phyloP scores from a whole-genome alignment of 2,888 invertebrate genomes.

The Suillia variegata region DNA sequence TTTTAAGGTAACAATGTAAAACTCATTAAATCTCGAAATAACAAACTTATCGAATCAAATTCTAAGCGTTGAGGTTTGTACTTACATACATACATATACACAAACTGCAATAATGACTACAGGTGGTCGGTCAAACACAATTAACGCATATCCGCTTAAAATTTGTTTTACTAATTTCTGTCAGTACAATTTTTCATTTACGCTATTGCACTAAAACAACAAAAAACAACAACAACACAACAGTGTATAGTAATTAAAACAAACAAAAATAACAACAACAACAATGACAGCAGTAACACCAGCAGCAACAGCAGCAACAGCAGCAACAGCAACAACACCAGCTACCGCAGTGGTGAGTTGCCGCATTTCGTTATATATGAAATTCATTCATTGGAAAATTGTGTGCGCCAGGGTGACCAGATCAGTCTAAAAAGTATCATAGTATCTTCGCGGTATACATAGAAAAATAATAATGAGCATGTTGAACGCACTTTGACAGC shows the following conservation, averaged over 20 bases:
- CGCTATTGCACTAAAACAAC: not conserved
- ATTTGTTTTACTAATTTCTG: not conserved
- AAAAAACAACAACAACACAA: not conserved
- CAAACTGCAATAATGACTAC: too few relatives aligned
- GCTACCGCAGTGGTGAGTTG: not conserved
- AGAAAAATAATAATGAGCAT: too few relatives aligned
- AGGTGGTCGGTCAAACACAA: conserved; percentile 14
- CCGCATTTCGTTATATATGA: too few relatives aligned
- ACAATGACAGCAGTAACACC: conserved; percentile 14
- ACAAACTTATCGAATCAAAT: too few relatives aligned
- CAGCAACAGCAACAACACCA: conserved; percentile 14
- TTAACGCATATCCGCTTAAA: conserved; percentile 10
- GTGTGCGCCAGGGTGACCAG: not conserved
- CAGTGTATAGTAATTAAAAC: not conserved
- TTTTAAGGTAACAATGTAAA: too few relatives aligned
- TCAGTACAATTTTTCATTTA: not conserved
- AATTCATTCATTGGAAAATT: conserved; percentile 9
- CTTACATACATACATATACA: too few relatives aligned
- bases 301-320: conserved; percentile 7
- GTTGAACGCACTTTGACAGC: not conserved
- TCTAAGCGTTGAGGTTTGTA: too few relatives aligned
- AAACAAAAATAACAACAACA: not conserved
- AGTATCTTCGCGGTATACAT: too few relatives aligned
- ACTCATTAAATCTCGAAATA: too few relatives aligned
- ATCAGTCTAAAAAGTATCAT: too few relatives aligned